phyloP scores from a whole-genome alignment of 2,888 invertebrate species.

The Trissolcus brochymenae region DNA sequence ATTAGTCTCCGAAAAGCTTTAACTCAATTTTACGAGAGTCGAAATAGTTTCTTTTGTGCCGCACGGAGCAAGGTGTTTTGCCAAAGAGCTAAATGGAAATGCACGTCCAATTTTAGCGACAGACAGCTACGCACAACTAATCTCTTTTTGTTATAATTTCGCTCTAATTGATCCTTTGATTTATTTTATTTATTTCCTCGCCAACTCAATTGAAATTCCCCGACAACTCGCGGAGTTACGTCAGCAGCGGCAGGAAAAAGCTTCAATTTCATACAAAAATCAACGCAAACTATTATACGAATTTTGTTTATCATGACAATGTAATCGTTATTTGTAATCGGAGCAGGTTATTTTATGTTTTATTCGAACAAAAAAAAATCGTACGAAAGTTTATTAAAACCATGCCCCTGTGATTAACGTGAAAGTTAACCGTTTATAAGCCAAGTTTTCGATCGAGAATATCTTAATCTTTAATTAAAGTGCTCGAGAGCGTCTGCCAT shows the following conservation, averaged over 20 bases:
- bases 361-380: constrained; percentile 15
- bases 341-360: constrained; percentile 12
- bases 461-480: constrained; percentile 70
- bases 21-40: constrained; percentile 57
- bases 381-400: constrained; percentile 35
- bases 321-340: not conserved
- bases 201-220: not conserved
- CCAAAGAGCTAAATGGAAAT: constrained; percentile 56
- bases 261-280: too few relatives aligned
- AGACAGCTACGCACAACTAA: constrained; percentile 32
- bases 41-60: constrained; percentile 56
- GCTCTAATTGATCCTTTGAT: constrained; percentile 14
- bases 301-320: too few relatives aligned
- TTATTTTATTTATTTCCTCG: constrained; percentile 8
- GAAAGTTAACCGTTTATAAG: constrained; percentile 58
- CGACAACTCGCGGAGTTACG: too few relatives aligned
- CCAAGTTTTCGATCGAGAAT: constrained; percentile 63
- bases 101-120: constrained; percentile 46
- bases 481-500: constrained; percentile 58
- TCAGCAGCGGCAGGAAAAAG: too few relatives aligned
- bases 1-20: constrained; percentile 57
- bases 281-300: too few relatives aligned
- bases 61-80: constrained; percentile 40
- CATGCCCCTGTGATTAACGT: constrained; percentile 35
- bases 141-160: constrained; percentile 19